Evolutionary conservation across 2,797 vertebrate genomes (phyloP).

Genomic region (Eurystomus glaucurus): DNA sequence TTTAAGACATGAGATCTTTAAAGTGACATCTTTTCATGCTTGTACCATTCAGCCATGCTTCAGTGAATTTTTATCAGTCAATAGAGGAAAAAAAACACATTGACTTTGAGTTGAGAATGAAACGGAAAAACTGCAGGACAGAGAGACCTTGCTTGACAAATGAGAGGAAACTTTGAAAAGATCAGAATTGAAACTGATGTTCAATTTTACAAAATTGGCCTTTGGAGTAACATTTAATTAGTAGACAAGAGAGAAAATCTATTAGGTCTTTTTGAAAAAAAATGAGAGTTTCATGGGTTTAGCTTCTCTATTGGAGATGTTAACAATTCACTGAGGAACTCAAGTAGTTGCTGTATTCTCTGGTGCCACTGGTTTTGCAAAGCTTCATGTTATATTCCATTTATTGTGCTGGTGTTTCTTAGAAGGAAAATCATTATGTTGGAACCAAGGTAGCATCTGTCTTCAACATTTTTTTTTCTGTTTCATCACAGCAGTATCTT

Average conservation of each 20-base stretch:
- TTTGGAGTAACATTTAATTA: conserved; percentile 22
- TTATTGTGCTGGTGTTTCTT: not conserved
- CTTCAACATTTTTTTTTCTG: not conserved
- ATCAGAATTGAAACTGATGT: not conserved
- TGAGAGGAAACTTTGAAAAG: not conserved
- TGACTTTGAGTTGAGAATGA: not conserved
- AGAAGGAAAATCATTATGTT: not conserved
- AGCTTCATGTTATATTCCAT: not conserved
- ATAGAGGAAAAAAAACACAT: not conserved
- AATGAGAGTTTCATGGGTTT: not conserved
- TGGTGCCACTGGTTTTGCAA: not conserved
- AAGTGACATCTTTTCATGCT: not conserved
- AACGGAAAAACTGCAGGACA: not conserved
- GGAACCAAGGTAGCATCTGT: not conserved
- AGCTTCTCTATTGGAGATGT: not conserved
- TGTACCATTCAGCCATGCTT: not conserved
- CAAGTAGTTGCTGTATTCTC: not conserved
- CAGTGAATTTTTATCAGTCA: not conserved
- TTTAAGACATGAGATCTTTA: not conserved
- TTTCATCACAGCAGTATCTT: not conserved
- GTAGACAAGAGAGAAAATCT: not conserved
- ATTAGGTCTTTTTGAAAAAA: not conserved
- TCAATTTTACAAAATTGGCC: not conserved
- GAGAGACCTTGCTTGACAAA: not conserved
- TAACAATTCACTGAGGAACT: not conserved